Evolutionary conservation across 2,113 vertebrate species (phyloP).

Genomic region (Ginglymostoma cirratum): DNA sequence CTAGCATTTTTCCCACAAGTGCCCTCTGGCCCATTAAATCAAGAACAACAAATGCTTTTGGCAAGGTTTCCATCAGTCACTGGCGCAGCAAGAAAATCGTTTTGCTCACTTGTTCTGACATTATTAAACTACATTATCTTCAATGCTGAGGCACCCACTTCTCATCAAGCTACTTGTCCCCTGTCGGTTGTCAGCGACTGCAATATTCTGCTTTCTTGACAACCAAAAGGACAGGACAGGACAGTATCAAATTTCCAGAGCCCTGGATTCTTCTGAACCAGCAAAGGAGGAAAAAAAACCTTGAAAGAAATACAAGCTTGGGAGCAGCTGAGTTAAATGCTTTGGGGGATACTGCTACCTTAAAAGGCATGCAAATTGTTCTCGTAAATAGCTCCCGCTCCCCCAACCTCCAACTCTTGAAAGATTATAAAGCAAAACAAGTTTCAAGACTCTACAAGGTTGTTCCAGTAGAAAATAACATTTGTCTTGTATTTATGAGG

Average conservation of each 20-base stretch:
- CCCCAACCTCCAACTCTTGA: neutral
- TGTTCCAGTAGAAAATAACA: neutral
- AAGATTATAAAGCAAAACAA: neutral
- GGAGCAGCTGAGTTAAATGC: neutral
- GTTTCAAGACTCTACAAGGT: neutral
- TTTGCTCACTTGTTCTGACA: no score
- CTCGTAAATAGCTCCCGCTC: neutral
- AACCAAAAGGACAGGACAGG: no score
- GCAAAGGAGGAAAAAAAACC: neutral
- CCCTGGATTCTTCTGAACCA: neutral
- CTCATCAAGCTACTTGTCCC: neutral
- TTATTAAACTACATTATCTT: neutral
- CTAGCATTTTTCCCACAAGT: slow-evolving; percentile 24
- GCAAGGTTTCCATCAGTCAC: slow-evolving; percentile 24
- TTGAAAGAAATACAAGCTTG: neutral
- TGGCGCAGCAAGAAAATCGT: slow-evolving; percentile 10
- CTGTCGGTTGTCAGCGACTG: neutral
- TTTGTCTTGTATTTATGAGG: neutral
- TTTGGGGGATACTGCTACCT: neutral
- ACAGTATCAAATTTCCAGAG: neutral
- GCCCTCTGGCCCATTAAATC: slow-evolving; percentile 32
- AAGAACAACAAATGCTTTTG: slow-evolving; percentile 31
- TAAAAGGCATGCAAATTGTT: neutral
- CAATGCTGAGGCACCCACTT: neutral
- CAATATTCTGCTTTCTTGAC: neutral